Percentiles rank a stretch among this genome's conserved stretches.
These are phyloP conservation scores for Menidia beryllina DNA, from an alignment of 2,113 vertebrate genomes.

Conservation along the genomic window DNA sequence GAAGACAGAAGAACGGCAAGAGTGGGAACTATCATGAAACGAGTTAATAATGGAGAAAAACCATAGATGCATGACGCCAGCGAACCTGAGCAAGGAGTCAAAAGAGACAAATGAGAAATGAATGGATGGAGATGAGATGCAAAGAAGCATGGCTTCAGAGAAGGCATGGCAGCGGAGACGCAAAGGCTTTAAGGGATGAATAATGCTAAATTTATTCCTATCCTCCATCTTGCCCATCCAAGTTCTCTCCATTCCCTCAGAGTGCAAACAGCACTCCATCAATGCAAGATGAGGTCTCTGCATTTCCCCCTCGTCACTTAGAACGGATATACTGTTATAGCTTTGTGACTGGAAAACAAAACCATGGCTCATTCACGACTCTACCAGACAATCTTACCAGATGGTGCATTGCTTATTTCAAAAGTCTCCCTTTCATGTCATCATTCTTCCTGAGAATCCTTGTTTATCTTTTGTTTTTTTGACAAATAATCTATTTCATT, in stretches of 20 bases:
- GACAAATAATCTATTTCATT: slow-evolving; percentile 16
- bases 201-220: slow-evolving; percentile 66
- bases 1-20: neutral
- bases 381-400: neutral
- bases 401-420: neutral
- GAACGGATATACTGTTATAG: slow-evolving; percentile 62
- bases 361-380: slow-evolving; percentile 11
- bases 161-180: slow-evolving; percentile 44
- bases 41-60: slow-evolving; percentile 54
- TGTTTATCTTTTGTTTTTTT: slow-evolving; percentile 1
- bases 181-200: slow-evolving; percentile 68
- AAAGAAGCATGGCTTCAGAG: slow-evolving; percentile 73
- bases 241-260: slow-evolving; percentile 44
- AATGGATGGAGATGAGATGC: slow-evolving; percentile 76
- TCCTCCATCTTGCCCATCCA: slow-evolving; percentile 46
- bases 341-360: slow-evolving; percentile 45
- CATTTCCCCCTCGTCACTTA: slow-evolving; percentile 47
- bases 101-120: slow-evolving; percentile 64
- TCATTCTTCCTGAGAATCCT: neutral
- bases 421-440: slow-evolving; percentile 3
- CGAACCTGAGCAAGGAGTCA: slow-evolving; percentile 45
- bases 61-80: slow-evolving; percentile 42
- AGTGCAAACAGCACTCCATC: slow-evolving; percentile 70
- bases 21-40: slow-evolving; percentile 42
- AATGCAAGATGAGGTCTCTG: slow-evolving; percentile 56